phyloP scores from a whole-genome alignment of 2,888 invertebrate genomes.

The Zaprionus obscuricornis region DNA sequence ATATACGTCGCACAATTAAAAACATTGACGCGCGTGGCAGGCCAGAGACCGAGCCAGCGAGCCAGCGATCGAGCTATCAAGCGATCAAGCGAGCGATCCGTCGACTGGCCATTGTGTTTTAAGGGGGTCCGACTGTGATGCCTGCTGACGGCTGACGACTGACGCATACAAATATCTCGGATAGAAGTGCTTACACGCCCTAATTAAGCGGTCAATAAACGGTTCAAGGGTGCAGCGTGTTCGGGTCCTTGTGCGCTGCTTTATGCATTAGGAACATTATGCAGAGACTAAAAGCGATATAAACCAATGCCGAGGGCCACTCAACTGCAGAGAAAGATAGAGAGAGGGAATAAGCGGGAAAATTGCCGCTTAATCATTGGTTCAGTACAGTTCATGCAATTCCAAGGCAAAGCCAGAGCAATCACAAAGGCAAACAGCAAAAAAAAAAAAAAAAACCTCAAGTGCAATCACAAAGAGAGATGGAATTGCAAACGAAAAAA shows the following conservation, averaged over 20 bases:
- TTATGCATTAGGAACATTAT: slow-evolving; percentile 51
- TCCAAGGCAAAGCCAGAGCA: slow-evolving; percentile 45
- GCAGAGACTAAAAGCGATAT: slow-evolving; percentile 25
- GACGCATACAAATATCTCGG: slow-evolving; percentile 30
- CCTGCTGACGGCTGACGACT: slow-evolving; percentile 7
- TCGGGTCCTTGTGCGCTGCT: slow-evolving; percentile 55
- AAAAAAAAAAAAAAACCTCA: slow-evolving; percentile 35
- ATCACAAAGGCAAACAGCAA: neutral
- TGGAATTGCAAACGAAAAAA: slow-evolving; percentile 32
- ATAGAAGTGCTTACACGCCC: slow-evolving; percentile 57
- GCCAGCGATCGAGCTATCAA: slow-evolving; percentile 30
- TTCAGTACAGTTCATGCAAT: slow-evolving; percentile 58
- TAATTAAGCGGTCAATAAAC: slow-evolving; percentile 70
- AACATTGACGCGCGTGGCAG: slow-evolving; percentile 59
- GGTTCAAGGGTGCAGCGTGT: slow-evolving; percentile 66
- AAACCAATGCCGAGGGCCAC: neutral
- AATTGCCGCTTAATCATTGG: slow-evolving; percentile 59
- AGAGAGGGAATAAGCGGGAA: neutral
- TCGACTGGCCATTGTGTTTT: slow-evolving; percentile 51
- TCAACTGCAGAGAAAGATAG: neutral
- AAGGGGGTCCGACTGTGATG: slow-evolving; percentile 18
- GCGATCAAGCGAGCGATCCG: slow-evolving; percentile 20
- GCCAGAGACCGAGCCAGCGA: slow-evolving; percentile 46
- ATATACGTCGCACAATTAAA: slow-evolving; percentile 73
- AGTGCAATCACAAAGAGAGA: slow-evolving; percentile 36